Percentiles rank a stretch among this genome's conserved stretches.
Evolutionary conservation across 2,888 invertebrate species (phyloP).

Genomic region (Eilema depressum): DNA sequence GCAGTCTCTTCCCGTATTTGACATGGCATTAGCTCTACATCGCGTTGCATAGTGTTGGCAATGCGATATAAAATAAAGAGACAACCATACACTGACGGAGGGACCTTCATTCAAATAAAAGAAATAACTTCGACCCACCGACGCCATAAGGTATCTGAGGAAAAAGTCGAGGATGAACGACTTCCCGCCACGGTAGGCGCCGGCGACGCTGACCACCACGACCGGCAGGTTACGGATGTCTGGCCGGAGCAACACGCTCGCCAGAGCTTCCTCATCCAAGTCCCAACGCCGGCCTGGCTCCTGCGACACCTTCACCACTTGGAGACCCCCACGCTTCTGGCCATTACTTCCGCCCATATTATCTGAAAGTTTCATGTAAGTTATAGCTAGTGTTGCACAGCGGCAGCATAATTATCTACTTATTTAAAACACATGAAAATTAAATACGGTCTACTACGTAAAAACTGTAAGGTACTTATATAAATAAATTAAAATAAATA

Average conservation of each 20-base stretch:
- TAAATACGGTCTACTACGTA: no score
- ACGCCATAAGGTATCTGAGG: constrained; percentile 57
- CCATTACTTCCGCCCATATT: constrained; percentile 22
- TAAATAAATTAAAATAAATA: no score
- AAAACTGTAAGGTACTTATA: no score
- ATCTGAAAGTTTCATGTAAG: background rate
- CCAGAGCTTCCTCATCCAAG: constrained; percentile 48
- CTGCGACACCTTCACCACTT: constrained; percentile 49
- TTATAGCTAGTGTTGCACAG: background rate
- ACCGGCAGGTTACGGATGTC: constrained; percentile 53
- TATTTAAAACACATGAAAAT: no score
- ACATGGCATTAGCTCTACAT: no score
- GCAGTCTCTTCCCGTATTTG: no score
- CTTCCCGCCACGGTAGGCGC: constrained; percentile 63
- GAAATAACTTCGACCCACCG: constrained; percentile 44
- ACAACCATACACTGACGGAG: background rate
- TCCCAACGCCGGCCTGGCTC: constrained; percentile 42
- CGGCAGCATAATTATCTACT: no score
- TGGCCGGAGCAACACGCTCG: constrained; percentile 40
- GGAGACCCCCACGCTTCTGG: constrained; percentile 33
- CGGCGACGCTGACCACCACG: constrained; percentile 62
- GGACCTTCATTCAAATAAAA: background rate
- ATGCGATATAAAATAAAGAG: no score
- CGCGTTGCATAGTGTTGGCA: no score
- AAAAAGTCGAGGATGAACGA: constrained; percentile 65